phyloP scores from a whole-genome alignment of 2,888 invertebrate species.

The Dorcus hopei region DNA sequence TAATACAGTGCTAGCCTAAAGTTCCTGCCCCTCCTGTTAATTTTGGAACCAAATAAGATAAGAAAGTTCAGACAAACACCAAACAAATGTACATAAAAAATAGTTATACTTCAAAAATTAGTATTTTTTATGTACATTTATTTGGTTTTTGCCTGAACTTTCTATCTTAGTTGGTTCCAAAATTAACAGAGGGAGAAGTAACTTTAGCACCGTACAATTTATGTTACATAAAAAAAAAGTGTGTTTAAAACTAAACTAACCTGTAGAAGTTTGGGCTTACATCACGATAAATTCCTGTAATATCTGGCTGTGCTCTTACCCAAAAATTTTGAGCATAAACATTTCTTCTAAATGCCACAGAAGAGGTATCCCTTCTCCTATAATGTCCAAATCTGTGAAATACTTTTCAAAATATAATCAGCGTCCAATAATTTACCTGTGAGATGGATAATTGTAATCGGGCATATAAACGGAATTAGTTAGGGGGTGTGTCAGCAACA shows the following conservation, averaged over 20 bases:
- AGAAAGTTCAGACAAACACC: too few relatives aligned
- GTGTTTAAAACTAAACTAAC: conserved; percentile 44
- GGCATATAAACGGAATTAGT: conserved; percentile 36
- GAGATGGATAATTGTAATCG: conserved; percentile 18
- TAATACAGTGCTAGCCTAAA: too few relatives aligned
- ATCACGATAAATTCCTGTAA: conserved; percentile 69
- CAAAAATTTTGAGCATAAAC: conserved; percentile 76
- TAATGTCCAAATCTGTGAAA: conserved; percentile 9
- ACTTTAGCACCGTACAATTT: too few relatives aligned
- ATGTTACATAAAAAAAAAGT: too few relatives aligned
- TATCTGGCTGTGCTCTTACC: conserved; percentile 67
- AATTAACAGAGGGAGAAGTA: too few relatives aligned
- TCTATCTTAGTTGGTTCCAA: too few relatives aligned
- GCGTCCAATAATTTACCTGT: neutral
- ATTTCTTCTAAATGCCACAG: conserved; percentile 59
- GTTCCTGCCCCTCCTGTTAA: too few relatives aligned
- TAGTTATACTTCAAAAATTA: too few relatives aligned
- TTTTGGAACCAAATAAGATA: too few relatives aligned
- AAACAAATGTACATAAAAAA: too few relatives aligned
- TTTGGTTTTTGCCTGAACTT: too few relatives aligned
- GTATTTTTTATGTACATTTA: too few relatives aligned
- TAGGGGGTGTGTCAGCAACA: conserved; percentile 51
- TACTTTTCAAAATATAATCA: neutral
- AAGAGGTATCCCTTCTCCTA: conserved; percentile 29
- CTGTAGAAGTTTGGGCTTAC: conserved; percentile 73